phyloP scores from a whole-genome alignment of 2,797 vertebrate species.

The Brachyrhaphis roseni region DNA sequence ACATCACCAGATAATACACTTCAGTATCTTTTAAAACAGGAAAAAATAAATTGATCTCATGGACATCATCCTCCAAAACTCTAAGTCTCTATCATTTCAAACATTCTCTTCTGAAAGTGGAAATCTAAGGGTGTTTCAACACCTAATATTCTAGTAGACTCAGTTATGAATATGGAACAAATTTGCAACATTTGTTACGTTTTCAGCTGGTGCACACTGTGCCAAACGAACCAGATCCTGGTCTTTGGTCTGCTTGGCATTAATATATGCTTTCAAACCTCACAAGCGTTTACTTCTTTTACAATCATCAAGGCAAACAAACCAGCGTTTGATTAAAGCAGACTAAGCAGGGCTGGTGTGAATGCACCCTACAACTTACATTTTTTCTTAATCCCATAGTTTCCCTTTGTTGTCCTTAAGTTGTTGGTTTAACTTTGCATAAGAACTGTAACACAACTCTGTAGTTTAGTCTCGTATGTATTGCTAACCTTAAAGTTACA shows the following conservation, averaged over 20 bases:
- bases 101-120: background rate
- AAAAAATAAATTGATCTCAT: background rate
- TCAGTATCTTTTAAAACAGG: background rate
- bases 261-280: too few species aligned
- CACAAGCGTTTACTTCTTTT: too few species aligned
- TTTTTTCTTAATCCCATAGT: background rate
- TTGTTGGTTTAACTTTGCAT: background rate
- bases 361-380: too few species aligned
- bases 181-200: too few species aligned
- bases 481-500: background rate
- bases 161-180: too few species aligned
- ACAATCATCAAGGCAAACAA: too few species aligned
- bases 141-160: too few species aligned
- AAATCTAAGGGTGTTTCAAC: background rate
- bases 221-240: too few species aligned
- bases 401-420: background rate
- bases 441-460: background rate
- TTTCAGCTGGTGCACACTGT: too few species aligned
- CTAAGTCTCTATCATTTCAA: background rate
- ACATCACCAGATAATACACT: background rate
- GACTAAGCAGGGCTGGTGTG: too few species aligned
- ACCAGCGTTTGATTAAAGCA: too few species aligned
- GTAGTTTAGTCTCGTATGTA: background rate
- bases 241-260: too few species aligned
- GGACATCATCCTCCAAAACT: background rate